Evolutionary conservation across 2,113 vertebrate genomes (phyloP).

Genomic region (Panthera uncia): DNA sequence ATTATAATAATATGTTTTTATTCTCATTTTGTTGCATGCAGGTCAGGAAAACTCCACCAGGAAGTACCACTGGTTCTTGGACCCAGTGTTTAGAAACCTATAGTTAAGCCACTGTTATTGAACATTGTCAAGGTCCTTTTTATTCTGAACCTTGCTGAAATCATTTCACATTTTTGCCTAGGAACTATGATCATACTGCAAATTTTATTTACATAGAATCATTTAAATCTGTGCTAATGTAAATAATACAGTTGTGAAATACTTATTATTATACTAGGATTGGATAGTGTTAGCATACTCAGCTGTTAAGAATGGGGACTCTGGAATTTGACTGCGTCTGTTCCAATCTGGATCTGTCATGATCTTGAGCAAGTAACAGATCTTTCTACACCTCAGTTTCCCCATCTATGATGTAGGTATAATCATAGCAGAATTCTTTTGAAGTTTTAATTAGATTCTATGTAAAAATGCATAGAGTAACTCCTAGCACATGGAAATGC

Average conservation of each 20-base stretch:
- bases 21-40: background rate
- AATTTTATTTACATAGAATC: conserved; percentile 53
- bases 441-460: conserved; percentile 18
- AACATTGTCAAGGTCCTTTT: conserved; percentile 1
- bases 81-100: background rate
- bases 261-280: background rate
- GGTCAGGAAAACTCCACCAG: conserved; percentile 36
- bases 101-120: background rate
- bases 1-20: background rate
- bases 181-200: background rate
- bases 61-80: conserved; percentile 9
- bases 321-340: background rate
- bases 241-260: conserved; percentile 2
- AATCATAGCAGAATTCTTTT: background rate
- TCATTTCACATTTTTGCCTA: conserved; percentile 34
- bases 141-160: conserved; percentile 16
- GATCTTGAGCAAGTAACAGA: conserved; percentile 16
- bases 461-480: background rate
- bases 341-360: background rate
- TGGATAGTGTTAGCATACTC: conserved; percentile 27
- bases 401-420: background rate
- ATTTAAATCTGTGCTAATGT: conserved; percentile 16
- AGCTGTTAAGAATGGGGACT: background rate
- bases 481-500: background rate
- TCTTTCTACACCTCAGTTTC: background rate